Percentiles rank a stretch among this genome's conserved stretches.
Conservation (phyloP, 2,888 invertebrate species). For the Drosophila glabriapex region DNA sequence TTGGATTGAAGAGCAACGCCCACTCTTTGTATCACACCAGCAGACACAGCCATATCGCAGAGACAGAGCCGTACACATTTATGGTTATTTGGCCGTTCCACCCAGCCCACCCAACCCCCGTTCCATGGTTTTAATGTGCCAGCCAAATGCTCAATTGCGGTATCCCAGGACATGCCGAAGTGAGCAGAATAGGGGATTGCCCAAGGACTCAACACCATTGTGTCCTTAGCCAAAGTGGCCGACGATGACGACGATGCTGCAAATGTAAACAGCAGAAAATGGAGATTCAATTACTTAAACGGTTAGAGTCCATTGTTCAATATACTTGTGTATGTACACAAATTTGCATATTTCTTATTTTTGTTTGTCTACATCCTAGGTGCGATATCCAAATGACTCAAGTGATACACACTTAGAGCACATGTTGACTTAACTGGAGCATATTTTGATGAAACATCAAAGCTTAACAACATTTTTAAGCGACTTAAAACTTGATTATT, state of each 20-base stretch:
- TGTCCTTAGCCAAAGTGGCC: constrained; percentile 64
- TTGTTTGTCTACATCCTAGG: constrained; percentile 58
- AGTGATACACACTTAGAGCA: neutral
- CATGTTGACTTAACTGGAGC: constrained; percentile 9
- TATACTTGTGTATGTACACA: constrained; percentile 62
- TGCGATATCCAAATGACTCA: constrained; percentile 30
- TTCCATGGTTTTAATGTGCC: constrained; percentile 60
- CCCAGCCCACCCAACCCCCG: neutral
- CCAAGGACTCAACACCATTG: constrained; percentile 55
- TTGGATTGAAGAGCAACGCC: constrained; percentile 82
- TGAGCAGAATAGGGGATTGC: constrained; percentile 66
- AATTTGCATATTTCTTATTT: constrained; percentile 85
- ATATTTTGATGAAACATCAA: neutral
- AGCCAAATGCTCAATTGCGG: constrained; percentile 82
- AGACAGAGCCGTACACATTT: constrained; percentile 34
- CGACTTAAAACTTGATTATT: neutral
- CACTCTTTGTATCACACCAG: constrained; percentile 58
- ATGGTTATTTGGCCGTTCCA: constrained; percentile 52
- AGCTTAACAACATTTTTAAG: neutral
- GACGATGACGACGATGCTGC: constrained; percentile 42
- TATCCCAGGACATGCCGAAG: constrained; percentile 80
- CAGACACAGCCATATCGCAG: constrained; percentile 5
- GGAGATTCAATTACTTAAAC: constrained; percentile 86
- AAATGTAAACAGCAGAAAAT: constrained; percentile 84
- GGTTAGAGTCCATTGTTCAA: constrained; percentile 83